A percentile compares a stretch with the other conserved stretches of the same genome.
Conservation (phyloP, 2,888 invertebrate genomes). For the Ophioninae sp. region DNA sequence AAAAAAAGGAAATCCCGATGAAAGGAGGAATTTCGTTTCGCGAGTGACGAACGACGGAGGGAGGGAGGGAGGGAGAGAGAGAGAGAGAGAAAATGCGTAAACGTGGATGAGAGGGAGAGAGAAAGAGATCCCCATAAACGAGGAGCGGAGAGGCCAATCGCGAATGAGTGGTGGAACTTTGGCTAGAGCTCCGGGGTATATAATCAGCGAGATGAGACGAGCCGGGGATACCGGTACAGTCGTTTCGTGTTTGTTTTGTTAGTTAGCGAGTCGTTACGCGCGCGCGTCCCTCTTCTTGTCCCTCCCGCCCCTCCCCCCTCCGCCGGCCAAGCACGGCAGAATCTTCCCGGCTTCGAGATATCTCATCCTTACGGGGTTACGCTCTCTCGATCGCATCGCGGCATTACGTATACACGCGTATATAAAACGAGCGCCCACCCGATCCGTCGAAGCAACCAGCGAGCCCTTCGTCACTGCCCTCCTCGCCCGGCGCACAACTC, state of each 20-base stretch:
- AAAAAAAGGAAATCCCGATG: neutral
- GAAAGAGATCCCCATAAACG: conserved; percentile 43
- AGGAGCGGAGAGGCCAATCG: conserved; percentile 43
- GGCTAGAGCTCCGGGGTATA: conserved; percentile 74
- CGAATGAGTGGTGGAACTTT: conserved; percentile 64
- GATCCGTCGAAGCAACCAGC: conserved; percentile 11
- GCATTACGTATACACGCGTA: neutral
- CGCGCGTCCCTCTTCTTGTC: neutral
- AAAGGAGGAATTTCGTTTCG: neutral
- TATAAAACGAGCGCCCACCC: conserved; percentile 35
- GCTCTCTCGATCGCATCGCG: conserved; percentile 53
- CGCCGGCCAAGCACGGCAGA: conserved; percentile 22
- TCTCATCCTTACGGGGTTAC: conserved; percentile 28
- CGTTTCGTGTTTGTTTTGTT: conserved; percentile 78
- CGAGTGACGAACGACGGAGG: neutral
- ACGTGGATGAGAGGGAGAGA: conserved; percentile 19
- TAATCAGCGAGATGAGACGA: conserved; percentile 77
- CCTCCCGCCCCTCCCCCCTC: conserved; percentile 21
- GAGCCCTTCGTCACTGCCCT: neutral
- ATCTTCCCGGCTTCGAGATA: conserved; percentile 52
- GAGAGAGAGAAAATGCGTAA: neutral
- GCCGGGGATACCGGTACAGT: conserved; percentile 61
- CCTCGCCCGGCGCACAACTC: neutral
- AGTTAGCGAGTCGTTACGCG: conserved; percentile 77
- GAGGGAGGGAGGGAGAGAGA: neutral